Evolutionary conservation across 2,113 vertebrate genomes (phyloP).

Genomic region (Lutjanus erythropterus): DNA sequence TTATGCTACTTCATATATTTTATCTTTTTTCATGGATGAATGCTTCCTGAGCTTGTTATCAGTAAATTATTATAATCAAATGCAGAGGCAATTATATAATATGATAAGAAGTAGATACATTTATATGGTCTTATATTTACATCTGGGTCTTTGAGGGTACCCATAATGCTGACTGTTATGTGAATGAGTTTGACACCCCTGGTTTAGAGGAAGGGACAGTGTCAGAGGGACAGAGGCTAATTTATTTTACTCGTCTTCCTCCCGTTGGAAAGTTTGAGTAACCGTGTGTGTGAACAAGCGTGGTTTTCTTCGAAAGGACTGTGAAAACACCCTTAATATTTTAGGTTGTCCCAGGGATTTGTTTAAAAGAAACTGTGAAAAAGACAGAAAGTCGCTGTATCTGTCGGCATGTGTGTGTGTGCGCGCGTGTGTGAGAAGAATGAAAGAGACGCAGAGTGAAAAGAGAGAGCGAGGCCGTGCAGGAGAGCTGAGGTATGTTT

Average conservation of each 20-base stretch:
- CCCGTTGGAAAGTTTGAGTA: slow-evolving; percentile 18
- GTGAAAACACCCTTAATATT: slow-evolving; percentile 64
- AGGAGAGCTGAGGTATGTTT: slow-evolving; percentile 23
- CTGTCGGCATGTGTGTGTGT: not conserved
- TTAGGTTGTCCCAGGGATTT: slow-evolving; percentile 52
- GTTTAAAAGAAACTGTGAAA: slow-evolving; percentile 46
- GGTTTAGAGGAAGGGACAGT: slow-evolving; percentile 29
- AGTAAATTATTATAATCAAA: too few relatives aligned
- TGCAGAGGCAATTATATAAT: too few relatives aligned
- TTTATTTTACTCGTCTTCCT: slow-evolving; percentile 28
- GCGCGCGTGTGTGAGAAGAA: not conserved
- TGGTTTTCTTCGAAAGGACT: slow-evolving; percentile 51
- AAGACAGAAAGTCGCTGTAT: not conserved
- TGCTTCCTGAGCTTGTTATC: too few relatives aligned
- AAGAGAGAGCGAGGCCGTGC: not conserved
- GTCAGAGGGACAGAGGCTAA: slow-evolving; percentile 17
- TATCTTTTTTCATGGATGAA: too few relatives aligned
- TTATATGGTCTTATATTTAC: too few relatives aligned
- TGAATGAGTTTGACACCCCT: too few relatives aligned
- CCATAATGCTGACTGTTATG: too few relatives aligned
- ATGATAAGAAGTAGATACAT: too few relatives aligned
- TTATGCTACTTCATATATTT: too few relatives aligned
- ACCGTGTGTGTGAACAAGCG: slow-evolving; percentile 20
- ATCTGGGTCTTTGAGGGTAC: too few relatives aligned
- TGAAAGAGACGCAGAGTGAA: not conserved